These are phyloP conservation scores for Daboia siamensis DNA, from an alignment of 2,113 vertebrate genomes.

Conservation along the genomic window DNA sequence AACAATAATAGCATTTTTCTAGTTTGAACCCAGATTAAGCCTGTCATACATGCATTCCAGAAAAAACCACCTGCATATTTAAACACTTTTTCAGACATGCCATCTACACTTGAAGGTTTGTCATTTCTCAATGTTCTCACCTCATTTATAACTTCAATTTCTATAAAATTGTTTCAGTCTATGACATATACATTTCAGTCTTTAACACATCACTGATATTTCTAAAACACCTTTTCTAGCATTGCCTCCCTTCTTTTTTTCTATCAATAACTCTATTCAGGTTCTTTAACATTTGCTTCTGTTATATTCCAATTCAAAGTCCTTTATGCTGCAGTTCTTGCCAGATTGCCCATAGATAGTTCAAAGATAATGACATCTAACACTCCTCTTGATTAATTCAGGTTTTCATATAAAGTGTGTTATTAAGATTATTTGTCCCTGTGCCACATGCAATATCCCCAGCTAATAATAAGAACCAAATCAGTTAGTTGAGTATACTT, in stretches of 20 bases:
- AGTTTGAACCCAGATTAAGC: background rate
- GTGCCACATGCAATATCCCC: background rate
- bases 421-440: background rate
- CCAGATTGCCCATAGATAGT: background rate
- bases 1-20: background rate
- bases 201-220: background rate
- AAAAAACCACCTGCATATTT: background rate
- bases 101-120: background rate
- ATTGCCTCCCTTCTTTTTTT: background rate
- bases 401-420: background rate
- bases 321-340: background rate
- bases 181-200: background rate
- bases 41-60: background rate
- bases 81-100: background rate
- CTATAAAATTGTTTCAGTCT: background rate
- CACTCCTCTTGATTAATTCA: background rate
- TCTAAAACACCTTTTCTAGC: background rate
- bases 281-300: background rate
- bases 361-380: background rate
- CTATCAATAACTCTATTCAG: background rate
- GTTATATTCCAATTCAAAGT: background rate
- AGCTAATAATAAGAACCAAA: background rate
- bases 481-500: background rate
- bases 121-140: background rate
- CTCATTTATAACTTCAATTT: background rate